A percentile compares a stretch with the other conserved stretches of the same genome.
Conservation (phyloP, 2,113 vertebrate genomes). For the Lampris megalopsis region DNA sequence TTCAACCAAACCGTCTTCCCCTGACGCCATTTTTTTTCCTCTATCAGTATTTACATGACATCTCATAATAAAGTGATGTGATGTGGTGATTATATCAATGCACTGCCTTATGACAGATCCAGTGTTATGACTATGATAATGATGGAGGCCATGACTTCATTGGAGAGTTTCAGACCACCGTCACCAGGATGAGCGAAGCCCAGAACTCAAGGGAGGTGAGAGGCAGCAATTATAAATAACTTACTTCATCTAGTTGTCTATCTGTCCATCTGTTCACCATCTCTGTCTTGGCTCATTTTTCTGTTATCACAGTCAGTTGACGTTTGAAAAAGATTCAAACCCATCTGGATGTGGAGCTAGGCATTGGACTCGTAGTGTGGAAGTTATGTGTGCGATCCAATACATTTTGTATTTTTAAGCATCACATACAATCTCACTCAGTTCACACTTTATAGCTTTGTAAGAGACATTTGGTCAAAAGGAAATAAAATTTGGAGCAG, state of each 20-base stretch:
- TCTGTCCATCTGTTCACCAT: background rate
- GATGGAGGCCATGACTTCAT: conserved; percentile 98
- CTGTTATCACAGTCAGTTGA: background rate
- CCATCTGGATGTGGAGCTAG: no score
- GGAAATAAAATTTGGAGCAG: no score
- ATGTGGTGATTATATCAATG: conserved; percentile 4
- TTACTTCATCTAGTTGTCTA: background rate
- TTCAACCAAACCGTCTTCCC: no score
- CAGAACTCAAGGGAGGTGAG: conserved; percentile 88
- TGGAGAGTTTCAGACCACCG: conserved; percentile 92
- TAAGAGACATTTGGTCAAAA: background rate
- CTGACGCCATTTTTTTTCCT: no score
- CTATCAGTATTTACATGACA: no score
- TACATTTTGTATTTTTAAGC: background rate
- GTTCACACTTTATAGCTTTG: background rate
- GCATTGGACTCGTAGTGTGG: no score
- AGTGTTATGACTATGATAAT: conserved; percentile 96
- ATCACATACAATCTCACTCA: background rate
- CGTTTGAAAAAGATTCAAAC: no score
- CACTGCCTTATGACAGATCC: conserved; percentile 80
- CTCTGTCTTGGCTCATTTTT: background rate
- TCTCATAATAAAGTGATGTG: background rate
- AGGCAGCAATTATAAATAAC: background rate
- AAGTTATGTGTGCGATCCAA: no score
- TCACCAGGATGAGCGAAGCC: conserved; percentile 89